Base-by-base conservation (phyloP, 2,888 invertebrate genomes). In the Nezara viridula region DNA sequence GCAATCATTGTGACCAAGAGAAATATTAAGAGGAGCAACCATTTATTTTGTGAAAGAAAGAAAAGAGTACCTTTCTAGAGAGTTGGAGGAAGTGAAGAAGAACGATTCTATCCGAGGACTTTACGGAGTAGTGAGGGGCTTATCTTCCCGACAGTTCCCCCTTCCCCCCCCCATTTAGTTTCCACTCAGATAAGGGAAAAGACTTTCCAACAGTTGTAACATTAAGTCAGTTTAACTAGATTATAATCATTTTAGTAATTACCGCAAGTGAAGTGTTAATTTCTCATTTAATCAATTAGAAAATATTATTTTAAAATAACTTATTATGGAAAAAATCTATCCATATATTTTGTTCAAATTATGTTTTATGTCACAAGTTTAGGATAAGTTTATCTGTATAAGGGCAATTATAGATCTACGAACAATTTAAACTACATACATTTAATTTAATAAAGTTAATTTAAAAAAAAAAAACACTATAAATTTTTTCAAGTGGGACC, bases 21-120 rank as follows among this genome's bases (percentile, higher is more conserved):
- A n/a, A n/a, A n/a, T n/a, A n/a, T n/a, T n/a, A n/a, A n/a, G 66
- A 27, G 66, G 32, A 66, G 12, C 66, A 32, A 5, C 66, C 66
- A 32, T 66, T 60, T 66, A 66, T 66, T 32, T 66, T 32, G 66
- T 66, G 32, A n/a, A 16, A 66, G 66, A 66, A 66, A 66, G 32
- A 66, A 66, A 32, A 32, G 66, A 55, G 14, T 32, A 6, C 27
- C 66, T 66, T 66, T 3, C 66, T 16, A 32, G 32, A 66, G 66
- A 66, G 32, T 32, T 66, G 5, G 2, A 16, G 66, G 66, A 66
- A 66, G 66, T 27, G 66, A 66, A 66, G 66, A 66, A 66, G 66
- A 66, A 66, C 32, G 66, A 66, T 66, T 66, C 32, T 5, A 21
- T 32, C 66, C 16, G 4, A 16, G 32, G 66, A 66, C 66, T 66